These are phyloP conservation scores for Drosophila tanythrix DNA, from an alignment of 2,888 invertebrate genomes.

Conservation along the genomic window DNA sequence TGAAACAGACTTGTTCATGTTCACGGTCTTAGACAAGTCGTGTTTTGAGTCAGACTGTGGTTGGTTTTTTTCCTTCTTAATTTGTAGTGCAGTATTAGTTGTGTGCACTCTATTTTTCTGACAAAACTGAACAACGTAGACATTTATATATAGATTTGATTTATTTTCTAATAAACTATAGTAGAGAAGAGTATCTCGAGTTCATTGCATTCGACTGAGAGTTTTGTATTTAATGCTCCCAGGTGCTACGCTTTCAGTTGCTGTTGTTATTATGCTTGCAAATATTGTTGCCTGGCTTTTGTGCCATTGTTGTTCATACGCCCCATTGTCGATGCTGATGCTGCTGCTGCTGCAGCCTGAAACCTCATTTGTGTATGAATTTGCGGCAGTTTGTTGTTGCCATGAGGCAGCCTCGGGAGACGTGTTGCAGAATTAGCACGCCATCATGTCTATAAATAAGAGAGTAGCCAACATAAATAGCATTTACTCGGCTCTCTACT, in stretches of 20 bases:
- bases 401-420: slow-evolving; percentile 50
- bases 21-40: slow-evolving; percentile 7
- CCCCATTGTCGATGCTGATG: slow-evolving; percentile 52
- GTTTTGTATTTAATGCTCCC: slow-evolving; percentile 16
- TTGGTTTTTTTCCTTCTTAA: background rate
- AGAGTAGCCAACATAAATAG: slow-evolving; percentile 67
- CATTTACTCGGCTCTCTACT: slow-evolving; percentile 44
- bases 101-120: background rate
- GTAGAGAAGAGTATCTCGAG: slow-evolving; percentile 22
- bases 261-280: slow-evolving; percentile 52
- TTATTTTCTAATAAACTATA: background rate
- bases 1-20: slow-evolving; percentile 31
- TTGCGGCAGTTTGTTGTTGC: slow-evolving; percentile 25
- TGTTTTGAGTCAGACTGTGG: slow-evolving; percentile 27
- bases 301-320: slow-evolving; percentile 73
- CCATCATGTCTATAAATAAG: slow-evolving; percentile 71
- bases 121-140: background rate
- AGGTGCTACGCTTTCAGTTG: slow-evolving; percentile 40
- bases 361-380: slow-evolving; percentile 51
- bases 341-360: slow-evolving; percentile 27
- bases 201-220: slow-evolving; percentile 10
- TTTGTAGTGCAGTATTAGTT: background rate
- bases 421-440: slow-evolving; percentile 69
- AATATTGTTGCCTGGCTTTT: slow-evolving; percentile 32
- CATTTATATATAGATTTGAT: too few species aligned